Conservation (phyloP, 2,113 vertebrate species). For the Hippocampus zosterae region DNA sequence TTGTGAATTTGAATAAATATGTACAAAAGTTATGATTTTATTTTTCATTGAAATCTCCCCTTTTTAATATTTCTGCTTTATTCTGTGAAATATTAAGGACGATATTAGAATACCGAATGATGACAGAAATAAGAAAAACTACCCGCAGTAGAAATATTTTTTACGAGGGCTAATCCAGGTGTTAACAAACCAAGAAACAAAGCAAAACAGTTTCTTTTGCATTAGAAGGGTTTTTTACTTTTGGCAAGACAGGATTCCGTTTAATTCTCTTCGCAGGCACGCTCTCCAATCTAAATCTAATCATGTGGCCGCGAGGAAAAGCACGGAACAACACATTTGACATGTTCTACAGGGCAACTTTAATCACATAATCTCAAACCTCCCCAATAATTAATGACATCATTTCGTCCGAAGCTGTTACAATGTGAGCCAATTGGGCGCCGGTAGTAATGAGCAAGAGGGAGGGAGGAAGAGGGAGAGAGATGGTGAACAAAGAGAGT, state of each 20-base stretch:
- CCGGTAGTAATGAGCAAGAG: conserved; percentile 29
- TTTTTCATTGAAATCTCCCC: not conserved
- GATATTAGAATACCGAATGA: not conserved
- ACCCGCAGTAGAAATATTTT: not conserved
- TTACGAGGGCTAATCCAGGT: not conserved
- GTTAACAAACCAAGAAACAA: not conserved
- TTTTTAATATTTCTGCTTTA: not conserved
- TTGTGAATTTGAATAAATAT: too few species aligned
- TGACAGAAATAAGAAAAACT: not conserved
- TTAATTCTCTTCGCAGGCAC: not conserved
- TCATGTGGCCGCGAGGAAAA: not conserved
- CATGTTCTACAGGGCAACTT: conserved; percentile 17
- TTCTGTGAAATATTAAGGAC: not conserved
- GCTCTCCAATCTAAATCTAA: not conserved
- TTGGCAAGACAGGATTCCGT: not conserved
- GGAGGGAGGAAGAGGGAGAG: not conserved
- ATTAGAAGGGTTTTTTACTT: not conserved
- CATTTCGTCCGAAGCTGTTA: conserved; percentile 31
- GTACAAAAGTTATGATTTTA: too few species aligned
- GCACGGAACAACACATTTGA: not conserved
- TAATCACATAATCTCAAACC: conserved; percentile 56
- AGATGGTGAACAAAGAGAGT: conserved; percentile 35
- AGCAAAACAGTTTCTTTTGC: not conserved
- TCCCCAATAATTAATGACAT: conserved; percentile 64
- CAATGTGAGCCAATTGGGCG: conserved; percentile 35